phyloP scores from a whole-genome alignment of 2,113 vertebrate genomes.

The Microcebus tavaratra region DNA sequence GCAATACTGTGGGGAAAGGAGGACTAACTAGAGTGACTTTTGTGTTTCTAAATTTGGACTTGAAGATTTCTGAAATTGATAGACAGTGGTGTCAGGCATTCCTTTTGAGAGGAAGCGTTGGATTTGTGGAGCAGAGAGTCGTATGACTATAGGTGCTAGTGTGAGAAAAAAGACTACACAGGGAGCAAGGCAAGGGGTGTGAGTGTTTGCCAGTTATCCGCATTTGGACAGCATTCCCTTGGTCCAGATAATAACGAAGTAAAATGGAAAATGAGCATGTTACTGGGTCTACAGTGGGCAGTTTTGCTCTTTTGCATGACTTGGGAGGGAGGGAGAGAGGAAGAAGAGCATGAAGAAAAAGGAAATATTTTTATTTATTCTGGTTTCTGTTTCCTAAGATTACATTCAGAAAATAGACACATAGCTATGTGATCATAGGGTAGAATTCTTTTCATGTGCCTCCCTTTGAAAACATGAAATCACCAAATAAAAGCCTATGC shows the following conservation, averaged over 20 bases:
- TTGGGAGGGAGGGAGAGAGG: not conserved
- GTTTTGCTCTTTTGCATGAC: not conserved
- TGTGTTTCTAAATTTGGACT: constrained; percentile 9
- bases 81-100: not conserved
- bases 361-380: not conserved
- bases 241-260: not conserved
- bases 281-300: not conserved
- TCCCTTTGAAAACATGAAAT: constrained; percentile 36
- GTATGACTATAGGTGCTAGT: not conserved
- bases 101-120: not conserved
- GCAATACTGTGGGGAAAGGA: not conserved
- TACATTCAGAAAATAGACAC: not conserved
- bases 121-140: not conserved
- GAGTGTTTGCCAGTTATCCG: not conserved
- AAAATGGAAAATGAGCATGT: not conserved
- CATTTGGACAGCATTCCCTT: not conserved
- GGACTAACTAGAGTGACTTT: not conserved
- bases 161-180: not conserved
- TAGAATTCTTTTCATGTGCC: not conserved
- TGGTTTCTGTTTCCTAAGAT: constrained; percentile 50
- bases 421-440: not conserved
- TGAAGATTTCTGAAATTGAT: not conserved
- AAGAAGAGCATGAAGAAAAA: not conserved
- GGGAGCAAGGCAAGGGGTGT: not conserved
- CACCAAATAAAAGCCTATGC: not conserved